phyloP scores from a whole-genome alignment of 2,113 vertebrate species.

The Mobula hypostoma region DNA sequence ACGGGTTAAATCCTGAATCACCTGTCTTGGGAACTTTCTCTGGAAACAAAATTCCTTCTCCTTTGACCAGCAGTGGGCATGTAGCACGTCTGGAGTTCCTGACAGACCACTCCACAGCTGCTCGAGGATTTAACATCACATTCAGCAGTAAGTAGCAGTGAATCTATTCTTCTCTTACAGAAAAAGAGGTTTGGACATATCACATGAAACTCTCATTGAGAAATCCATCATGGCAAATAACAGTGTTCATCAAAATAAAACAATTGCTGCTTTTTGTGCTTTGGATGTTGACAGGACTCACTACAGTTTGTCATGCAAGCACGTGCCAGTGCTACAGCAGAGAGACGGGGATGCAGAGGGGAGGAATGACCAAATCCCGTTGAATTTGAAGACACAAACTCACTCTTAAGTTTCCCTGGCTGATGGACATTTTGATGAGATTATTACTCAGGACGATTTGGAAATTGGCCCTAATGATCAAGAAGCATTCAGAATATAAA shows the following conservation, averaged over 20 bases:
- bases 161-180: neutral
- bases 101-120: constrained; percentile 95
- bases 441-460: neutral
- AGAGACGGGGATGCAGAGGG: neutral
- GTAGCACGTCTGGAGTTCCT: constrained; percentile 91
- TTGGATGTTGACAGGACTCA: neutral
- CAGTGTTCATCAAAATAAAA: neutral
- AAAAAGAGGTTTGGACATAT: neutral
- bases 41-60: constrained; percentile 78
- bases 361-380: too few species aligned
- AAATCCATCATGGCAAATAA: neutral
- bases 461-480: too few species aligned
- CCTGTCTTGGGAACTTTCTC: constrained; percentile 92
- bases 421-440: too few species aligned
- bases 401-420: neutral
- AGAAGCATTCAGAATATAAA: neutral
- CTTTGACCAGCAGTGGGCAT: constrained; percentile 91
- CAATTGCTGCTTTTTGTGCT: neutral
- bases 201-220: neutral
- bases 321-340: neutral
- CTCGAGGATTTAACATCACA: constrained; percentile 95
- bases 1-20: constrained; percentile 83
- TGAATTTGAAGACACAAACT: neutral
- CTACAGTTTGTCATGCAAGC: neutral
- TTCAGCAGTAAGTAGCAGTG: constrained; percentile 78